Evolutionary conservation across 2,797 vertebrate species (phyloP).

Genomic region (Rachycentron canadum): DNA sequence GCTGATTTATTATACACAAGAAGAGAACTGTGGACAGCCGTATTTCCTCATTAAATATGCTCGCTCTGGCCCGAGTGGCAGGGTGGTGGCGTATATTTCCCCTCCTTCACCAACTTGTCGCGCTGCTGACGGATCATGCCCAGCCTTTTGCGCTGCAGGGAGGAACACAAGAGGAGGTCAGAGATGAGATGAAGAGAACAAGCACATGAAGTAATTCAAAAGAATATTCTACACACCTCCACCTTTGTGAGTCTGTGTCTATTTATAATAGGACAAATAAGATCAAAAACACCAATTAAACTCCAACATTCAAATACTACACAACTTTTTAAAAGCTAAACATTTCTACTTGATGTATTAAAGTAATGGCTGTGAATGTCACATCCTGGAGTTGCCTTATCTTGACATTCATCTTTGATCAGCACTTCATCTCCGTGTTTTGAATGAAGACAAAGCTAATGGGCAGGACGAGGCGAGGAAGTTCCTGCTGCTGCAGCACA

Average conservation of each 20-base stretch:
- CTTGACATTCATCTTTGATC: neutral
- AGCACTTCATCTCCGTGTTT: neutral
- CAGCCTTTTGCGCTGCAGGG: constrained; percentile 82
- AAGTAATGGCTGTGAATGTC: neutral
- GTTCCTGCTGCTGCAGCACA: constrained; percentile 56
- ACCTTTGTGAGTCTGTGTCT: neutral
- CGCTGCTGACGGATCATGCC: constrained; percentile 83
- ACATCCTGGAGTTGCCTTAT: neutral
- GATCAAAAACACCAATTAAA: neutral
- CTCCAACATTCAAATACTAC: neutral
- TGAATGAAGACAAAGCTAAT: neutral
- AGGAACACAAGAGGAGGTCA: constrained; percentile 17
- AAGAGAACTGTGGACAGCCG: neutral
- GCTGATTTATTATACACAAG: constrained; percentile 69
- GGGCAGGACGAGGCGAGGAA: neutral
- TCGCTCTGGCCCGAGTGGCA: constrained; percentile 83
- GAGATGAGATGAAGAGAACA: too few species aligned
- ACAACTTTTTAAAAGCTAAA: neutral
- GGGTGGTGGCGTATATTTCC: constrained; percentile 86
- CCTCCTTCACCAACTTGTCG: constrained; percentile 90
- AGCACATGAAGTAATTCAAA: neutral
- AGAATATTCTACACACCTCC: neutral
- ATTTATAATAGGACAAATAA: too few species aligned
- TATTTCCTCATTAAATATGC: constrained; percentile 72
- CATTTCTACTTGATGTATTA: neutral